Evolutionary conservation across 2,888 invertebrate species (phyloP), one percentile per base, ranked within the genome.

Genomic region (Patella ulyssiponensis): DNA sequence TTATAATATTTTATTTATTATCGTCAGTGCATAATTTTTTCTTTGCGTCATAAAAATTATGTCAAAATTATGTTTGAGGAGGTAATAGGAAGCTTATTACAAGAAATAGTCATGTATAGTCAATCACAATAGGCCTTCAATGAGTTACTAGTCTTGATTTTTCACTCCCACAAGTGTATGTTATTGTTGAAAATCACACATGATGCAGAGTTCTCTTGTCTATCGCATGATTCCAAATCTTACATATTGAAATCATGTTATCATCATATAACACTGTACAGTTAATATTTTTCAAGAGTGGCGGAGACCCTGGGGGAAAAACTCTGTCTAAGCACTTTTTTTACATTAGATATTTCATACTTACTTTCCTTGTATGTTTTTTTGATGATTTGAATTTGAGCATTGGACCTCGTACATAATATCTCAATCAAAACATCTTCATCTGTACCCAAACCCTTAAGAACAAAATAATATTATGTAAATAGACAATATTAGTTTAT

Each of bases 341-440:
- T 56, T 56, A 17, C 17, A 17, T n/a, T 3, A 15, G n/a, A 56
- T 5, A 64, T 23, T 14, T 64, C 23, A 64, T 64, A 87, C 89
- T 86, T 86, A 91, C 92, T 85, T 86, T 89, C 87, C 83, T 89
- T 89, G 82, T 92, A 92, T 3, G 84, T 84, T 73, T 84, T 83
- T 54, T 87, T 90, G 74, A 92, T 89, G 75, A 87, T 88, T 77
- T 88, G 88, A 9, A 92, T 87, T 81, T 92, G 92, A 33, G 88
- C 88, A 83, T 91, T 92, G 44, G 91, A 91, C 20, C 92, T 82
- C 5, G 92, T 92, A 81, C 92, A 91, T 12, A 92, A 82, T 69
- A 92, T 89, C 79, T 92, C 91, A 71, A 92, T 91, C 17, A 92
- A 82, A 12, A 89, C 90, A 82, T 91, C 91, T 79, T 92, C 92